Base-by-base conservation (phyloP, 2,113 vertebrate genomes). In the Garra rufa region DNA sequence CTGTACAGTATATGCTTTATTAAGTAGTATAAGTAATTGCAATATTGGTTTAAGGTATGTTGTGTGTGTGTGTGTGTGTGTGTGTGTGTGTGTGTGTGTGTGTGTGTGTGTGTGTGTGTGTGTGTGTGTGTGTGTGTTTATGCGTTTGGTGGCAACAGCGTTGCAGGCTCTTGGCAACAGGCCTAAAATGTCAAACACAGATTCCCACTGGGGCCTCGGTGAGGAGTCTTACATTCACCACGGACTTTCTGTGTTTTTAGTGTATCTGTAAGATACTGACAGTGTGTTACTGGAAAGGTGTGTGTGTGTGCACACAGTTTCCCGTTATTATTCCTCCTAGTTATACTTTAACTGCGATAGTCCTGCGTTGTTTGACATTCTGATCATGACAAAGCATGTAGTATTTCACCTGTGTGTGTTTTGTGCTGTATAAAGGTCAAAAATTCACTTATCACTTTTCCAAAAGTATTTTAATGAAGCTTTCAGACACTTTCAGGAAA, bases 181-280 rank as follows among this genome's bases (percentile, higher is more conserved):
- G 13, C 76, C 24, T 63, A 44, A 61, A 55, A 78, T 78, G n/a
- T 78, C 76, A 78, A 59, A 78, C 76, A 78, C 55, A 61, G 76
- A 78, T 44, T 78, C 76, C 55, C 76, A 78, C 76, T 61, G 76
- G 55, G 55, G 55, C 44, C 76, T 78, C 38, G 1, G 38, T 11
- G n/a, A 61, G 38, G 21, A 15, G n/a, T 78, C 44, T 41, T 30
- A 9, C 13, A 17, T 48, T 26, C 44, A 48, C 24, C 2, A 3
- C 70, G 5, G 8, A 43, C 6, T 67, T 13, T 43, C 34, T 61
- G 2, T 26, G 52, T 41, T 15, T 61, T 59, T 43, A 48, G 13
- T 57, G 8, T 57, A 10, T 57, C 8, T 57, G 52, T n/a, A 57
- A 57, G 0, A 57, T 9, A n/a, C 52, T 57, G 52, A 57, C 21